Conservation (phyloP, 2,113 vertebrate genomes). For the Heterocephalus glaber region DNA sequence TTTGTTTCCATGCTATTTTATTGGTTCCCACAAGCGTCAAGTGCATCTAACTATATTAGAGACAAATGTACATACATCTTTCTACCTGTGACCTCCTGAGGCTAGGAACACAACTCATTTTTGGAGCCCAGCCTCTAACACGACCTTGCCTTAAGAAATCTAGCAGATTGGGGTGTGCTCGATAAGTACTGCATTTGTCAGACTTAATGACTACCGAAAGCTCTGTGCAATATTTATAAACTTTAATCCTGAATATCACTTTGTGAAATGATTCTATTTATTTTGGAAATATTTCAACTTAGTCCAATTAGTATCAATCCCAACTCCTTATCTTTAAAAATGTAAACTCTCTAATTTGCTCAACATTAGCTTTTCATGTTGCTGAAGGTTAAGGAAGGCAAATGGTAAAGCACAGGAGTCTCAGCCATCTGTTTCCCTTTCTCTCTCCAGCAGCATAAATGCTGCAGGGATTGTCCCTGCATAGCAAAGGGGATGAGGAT, state of each 20-base stretch:
- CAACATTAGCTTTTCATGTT: slow-evolving; percentile 47
- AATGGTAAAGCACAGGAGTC: background rate
- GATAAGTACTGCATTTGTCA: slow-evolving; percentile 14
- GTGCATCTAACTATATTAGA: background rate
- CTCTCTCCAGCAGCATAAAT: background rate
- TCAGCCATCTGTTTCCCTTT: slow-evolving; percentile 46
- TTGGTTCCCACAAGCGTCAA: background rate
- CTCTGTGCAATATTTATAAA: slow-evolving; percentile 61
- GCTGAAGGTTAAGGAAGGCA: slow-evolving; percentile 59
- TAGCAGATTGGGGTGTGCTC: background rate
- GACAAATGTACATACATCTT: background rate
- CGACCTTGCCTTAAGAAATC: background rate
- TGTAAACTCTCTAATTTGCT: slow-evolving; percentile 59
- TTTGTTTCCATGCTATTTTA: background rate
- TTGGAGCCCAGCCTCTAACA: background rate
- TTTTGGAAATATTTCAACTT: slow-evolving; percentile 67
- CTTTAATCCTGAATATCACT: slow-evolving; percentile 26
- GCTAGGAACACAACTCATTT: background rate
- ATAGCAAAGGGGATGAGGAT: background rate
- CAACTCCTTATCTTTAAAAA: slow-evolving; percentile 67
- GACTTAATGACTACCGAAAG: slow-evolving; percentile 9
- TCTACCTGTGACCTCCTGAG: background rate
- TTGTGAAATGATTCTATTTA: slow-evolving; percentile 58
- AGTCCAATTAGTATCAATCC: slow-evolving; percentile 68
- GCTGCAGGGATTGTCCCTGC: slow-evolving; percentile 20